phyloP scores from a whole-genome alignment of 2,888 invertebrate species.

The Oligia strigilis region DNA sequence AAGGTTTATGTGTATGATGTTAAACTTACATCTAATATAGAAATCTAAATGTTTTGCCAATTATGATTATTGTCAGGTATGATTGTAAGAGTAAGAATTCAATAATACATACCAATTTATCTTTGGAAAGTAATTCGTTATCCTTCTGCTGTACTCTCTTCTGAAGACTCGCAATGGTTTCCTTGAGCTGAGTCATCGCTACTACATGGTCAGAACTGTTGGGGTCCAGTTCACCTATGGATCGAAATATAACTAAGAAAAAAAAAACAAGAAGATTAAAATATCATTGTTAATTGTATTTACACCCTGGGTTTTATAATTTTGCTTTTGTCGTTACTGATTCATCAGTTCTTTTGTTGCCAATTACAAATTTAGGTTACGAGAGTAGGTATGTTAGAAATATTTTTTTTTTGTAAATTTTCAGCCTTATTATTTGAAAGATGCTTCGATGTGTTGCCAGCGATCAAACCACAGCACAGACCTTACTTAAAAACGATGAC shows the following conservation, averaged over 20 bases:
- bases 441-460: constrained; percentile 1
- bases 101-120: constrained; percentile 94
- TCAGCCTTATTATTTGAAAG: neutral
- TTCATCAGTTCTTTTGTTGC: constrained; percentile 16
- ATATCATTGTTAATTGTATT: neutral
- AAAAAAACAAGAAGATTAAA: constrained; percentile 54
- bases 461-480: neutral
- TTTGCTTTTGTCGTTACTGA: constrained; percentile 40
- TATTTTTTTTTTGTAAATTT: neutral
- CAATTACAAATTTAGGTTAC: constrained; percentile 8
- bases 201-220: constrained; percentile 98
- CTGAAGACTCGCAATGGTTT: constrained; percentile 97
- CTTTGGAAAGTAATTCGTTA: constrained; percentile 95
- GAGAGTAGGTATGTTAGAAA: neutral
- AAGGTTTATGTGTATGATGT: neutral
- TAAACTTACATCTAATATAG: neutral
- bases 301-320: constrained; percentile 25
- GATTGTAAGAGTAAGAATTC: neutral
- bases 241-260: constrained; percentile 58
- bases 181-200: constrained; percentile 98
- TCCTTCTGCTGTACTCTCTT: constrained; percentile 97
- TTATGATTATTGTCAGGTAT: no score
- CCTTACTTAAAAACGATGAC: neutral
- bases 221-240: constrained; percentile 92
- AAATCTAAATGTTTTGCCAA: neutral